These are phyloP conservation scores for Ridgeia piscesae DNA, from an alignment of 1,140 invertebrate species.

Conservation along the genomic window DNA sequence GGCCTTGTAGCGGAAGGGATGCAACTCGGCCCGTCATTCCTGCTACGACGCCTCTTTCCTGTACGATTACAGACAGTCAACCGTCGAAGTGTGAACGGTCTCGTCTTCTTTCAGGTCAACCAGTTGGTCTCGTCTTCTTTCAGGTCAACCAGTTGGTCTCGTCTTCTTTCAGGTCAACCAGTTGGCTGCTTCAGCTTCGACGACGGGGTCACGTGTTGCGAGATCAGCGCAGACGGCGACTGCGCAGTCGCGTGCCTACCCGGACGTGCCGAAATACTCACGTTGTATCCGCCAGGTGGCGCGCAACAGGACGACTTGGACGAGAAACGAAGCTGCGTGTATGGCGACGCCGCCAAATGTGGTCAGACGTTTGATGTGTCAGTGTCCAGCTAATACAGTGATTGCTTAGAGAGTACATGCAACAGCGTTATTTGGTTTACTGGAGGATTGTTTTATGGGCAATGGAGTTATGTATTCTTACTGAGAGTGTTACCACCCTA, in stretches of 20 bases:
- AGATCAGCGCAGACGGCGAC: slow-evolving; percentile 7
- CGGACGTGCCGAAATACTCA: slow-evolving; percentile 9
- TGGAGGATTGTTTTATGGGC: too few relatives aligned
- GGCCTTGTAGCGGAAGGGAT: too few relatives aligned
- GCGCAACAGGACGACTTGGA: neutral
- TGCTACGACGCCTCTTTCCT: too few relatives aligned
- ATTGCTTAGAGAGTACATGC: neutral
- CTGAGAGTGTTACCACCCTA: too few relatives aligned
- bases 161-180: neutral
- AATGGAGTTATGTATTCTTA: too few relatives aligned
- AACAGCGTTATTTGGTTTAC: too few relatives aligned
- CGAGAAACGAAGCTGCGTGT: neutral
- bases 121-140: neutral
- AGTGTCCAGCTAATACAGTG: neutral
- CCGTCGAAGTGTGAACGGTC: neutral
- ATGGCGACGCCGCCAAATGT: slow-evolving; percentile 12
- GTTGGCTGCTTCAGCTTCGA: slow-evolving; percentile 5
- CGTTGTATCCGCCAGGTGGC: slow-evolving; percentile 13
- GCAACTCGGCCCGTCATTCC: too few relatives aligned
- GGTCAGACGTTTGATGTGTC: slow-evolving; percentile 17
- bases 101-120: slow-evolving; percentile 12
- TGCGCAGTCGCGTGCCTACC: neutral
- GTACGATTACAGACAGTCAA: too few relatives aligned
- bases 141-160: slow-evolving; percentile 13
- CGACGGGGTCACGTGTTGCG: neutral